A percentile compares a stretch with the other conserved stretches of the same genome.
Conservation (phyloP, 2,888 invertebrate genomes). For the Hemicrepidius hirtus region DNA sequence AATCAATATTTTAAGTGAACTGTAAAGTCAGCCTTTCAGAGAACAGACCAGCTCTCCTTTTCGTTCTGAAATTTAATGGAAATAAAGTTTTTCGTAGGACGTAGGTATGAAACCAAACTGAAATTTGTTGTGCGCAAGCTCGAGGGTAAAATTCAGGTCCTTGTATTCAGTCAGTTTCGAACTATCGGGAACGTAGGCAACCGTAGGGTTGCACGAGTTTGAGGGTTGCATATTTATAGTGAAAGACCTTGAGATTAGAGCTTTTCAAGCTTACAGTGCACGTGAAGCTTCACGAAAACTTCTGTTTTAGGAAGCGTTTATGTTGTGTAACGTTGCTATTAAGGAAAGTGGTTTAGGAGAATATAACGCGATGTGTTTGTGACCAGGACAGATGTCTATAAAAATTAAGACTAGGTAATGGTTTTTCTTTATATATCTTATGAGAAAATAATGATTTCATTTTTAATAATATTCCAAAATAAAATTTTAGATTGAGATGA, state of each 20-base stretch:
- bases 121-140: conserved; percentile 36
- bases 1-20: conserved; percentile 47
- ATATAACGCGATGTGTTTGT: background rate
- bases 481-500: no score
- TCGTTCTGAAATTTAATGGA: conserved; percentile 50
- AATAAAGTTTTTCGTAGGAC: conserved; percentile 41
- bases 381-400: background rate
- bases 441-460: background rate
- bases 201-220: conserved; percentile 18
- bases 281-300: background rate
- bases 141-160: conserved; percentile 31
- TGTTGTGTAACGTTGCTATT: background rate
- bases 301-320: background rate
- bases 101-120: conserved; percentile 41
- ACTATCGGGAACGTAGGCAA: conserved; percentile 50
- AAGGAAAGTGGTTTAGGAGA: conserved; percentile 13
- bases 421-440: background rate
- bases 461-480: no score
- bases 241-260: background rate
- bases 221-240: conserved; percentile 45
- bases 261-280: background rate
- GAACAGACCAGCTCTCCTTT: conserved; percentile 39
- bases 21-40: conserved; percentile 42
- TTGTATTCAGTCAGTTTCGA: conserved; percentile 46
- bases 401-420: background rate